These are phyloP conservation scores for Agrypnia vestita DNA, from an alignment of 1,140 invertebrate species.

Conservation along the genomic window DNA sequence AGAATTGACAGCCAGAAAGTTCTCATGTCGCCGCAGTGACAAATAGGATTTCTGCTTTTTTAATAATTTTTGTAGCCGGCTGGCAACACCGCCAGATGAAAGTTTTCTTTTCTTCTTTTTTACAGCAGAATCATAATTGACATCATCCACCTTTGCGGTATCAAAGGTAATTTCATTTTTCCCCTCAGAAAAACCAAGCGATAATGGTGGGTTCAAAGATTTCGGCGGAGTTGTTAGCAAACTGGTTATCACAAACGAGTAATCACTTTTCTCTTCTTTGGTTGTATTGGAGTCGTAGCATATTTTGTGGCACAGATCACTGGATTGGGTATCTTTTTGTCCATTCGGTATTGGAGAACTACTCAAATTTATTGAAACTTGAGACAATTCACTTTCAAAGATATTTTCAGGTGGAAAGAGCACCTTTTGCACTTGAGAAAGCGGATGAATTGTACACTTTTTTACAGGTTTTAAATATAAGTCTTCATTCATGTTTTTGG, in stretches of 20 bases:
- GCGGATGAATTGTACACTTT: too few species aligned
- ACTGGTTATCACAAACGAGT: background rate
- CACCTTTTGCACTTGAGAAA: constrained; percentile 1
- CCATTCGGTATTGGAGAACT: background rate
- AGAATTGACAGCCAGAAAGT: constrained; percentile 20
- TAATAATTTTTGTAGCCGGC: constrained; percentile 41
- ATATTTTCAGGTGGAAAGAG: background rate
- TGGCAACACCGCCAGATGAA: constrained; percentile 15
- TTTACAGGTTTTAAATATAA: too few species aligned
- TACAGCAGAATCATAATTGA: background rate
- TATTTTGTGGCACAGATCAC: constrained; percentile 1
- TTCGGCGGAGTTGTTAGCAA: background rate
- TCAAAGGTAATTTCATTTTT: constrained; percentile 20
- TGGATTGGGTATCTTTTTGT: background rate
- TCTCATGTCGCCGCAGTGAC: constrained; percentile 46
- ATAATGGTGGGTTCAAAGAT: background rate
- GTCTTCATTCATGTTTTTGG: too few species aligned
- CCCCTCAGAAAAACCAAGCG: background rate
- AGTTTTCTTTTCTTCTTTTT: constrained; percentile 39
- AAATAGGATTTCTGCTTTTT: constrained; percentile 49
- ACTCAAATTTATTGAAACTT: constrained; percentile 20
- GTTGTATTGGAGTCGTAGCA: background rate
- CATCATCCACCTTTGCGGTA: background rate
- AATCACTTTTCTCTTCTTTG: background rate
- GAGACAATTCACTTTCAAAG: constrained; percentile 11